Conservation (phyloP, 2,113 vertebrate species). For the Scalopus aquaticus region DNA sequence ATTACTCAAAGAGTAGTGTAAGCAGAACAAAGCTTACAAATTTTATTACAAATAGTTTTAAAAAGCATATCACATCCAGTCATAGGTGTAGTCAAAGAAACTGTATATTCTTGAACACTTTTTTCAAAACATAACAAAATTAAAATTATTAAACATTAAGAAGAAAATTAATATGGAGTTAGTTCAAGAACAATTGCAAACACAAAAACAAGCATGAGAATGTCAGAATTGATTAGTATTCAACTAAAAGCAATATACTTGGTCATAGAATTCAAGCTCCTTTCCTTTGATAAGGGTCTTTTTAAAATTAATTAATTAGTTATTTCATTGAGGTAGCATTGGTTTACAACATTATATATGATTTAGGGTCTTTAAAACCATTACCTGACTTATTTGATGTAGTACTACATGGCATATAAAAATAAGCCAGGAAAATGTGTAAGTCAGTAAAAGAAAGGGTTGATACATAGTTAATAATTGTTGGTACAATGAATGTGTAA, state of each 20-base stretch:
- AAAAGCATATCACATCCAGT: background rate
- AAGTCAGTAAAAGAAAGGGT: background rate
- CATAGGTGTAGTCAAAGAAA: background rate
- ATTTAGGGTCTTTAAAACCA: background rate
- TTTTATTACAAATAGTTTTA: background rate
- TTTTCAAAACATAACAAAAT: background rate
- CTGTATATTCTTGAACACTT: background rate
- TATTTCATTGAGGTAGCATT: too few relatives aligned
- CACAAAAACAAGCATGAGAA: background rate
- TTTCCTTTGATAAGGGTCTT: background rate
- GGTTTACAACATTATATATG: too few relatives aligned
- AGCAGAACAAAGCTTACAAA: background rate
- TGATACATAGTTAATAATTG: background rate
- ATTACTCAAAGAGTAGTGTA: background rate
- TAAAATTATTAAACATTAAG: background rate
- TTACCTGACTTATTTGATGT: background rate
- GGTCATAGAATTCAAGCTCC: background rate
- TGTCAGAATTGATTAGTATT: background rate
- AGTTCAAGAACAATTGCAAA: background rate
- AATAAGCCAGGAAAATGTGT: background rate
- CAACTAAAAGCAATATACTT: background rate
- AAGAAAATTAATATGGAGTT: background rate
- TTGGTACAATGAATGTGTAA: background rate
- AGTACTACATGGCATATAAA: background rate
- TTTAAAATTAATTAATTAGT: too few relatives aligned